Conservation (phyloP, 2,797 vertebrate genomes). For the Silurus lanzhouensis region DNA sequence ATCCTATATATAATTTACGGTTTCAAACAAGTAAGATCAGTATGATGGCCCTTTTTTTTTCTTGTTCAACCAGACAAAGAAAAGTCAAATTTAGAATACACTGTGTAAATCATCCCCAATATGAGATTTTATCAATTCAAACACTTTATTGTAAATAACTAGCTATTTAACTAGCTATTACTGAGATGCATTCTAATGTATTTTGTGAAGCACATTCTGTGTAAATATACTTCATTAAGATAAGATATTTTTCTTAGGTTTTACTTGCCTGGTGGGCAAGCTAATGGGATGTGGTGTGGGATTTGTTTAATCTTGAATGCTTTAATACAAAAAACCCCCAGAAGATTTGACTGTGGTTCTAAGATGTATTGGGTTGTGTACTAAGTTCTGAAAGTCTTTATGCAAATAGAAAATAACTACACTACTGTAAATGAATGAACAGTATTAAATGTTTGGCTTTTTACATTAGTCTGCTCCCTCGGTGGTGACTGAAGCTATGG, state of each 20-base stretch:
- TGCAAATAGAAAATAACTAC: background rate
- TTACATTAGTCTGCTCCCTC: constrained; percentile 87
- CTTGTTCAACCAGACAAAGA: background rate
- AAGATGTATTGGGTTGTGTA: background rate
- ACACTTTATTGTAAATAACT: background rate
- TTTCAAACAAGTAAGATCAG: background rate
- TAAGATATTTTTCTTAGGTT: background rate
- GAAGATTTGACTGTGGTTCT: background rate
- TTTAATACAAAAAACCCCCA: background rate
- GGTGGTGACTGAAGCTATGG: constrained; percentile 82
- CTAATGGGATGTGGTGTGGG: background rate
- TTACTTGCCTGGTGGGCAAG: background rate
- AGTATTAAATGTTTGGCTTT: background rate
- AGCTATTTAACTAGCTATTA: background rate
- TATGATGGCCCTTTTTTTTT: background rate
- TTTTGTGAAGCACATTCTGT: background rate
- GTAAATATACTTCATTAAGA: background rate
- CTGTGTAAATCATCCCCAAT: background rate
- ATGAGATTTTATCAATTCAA: background rate
- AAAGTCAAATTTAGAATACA: background rate
- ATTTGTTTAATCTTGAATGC: background rate
- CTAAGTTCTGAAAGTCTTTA: background rate
- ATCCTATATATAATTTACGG: background rate
- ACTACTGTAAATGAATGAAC: constrained; percentile 4
- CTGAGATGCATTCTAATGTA: background rate